A percentile compares a stretch with the other conserved stretches of the same genome.
phyloP scores from a whole-genome alignment of 2,113 vertebrate species.

The Recurvirostra avosetta region DNA sequence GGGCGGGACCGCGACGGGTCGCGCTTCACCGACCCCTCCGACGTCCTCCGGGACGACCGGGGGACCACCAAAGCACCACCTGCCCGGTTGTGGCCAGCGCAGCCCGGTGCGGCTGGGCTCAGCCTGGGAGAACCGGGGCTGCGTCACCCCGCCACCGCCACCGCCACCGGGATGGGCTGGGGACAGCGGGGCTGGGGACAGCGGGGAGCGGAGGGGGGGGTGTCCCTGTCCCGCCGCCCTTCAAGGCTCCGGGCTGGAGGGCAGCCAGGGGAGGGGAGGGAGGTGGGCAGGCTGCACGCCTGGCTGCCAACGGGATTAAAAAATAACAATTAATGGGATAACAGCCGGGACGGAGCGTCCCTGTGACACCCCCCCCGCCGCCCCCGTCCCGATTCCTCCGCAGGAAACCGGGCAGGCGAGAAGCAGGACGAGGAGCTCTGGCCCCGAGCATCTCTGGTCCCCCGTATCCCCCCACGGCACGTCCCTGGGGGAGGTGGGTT shows the following conservation, averaged over 20 bases:
- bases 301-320: slow-evolving; percentile 9
- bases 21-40: background rate
- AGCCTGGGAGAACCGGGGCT: background rate
- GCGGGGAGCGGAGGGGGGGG: background rate
- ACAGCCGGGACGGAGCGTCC: background rate
- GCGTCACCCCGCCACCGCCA: background rate
- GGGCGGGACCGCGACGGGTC: background rate
- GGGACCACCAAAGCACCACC: background rate
- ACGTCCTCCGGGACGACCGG: background rate
- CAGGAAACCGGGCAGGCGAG: background rate
- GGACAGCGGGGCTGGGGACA: background rate
- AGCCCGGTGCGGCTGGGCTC: background rate
- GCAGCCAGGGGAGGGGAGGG: background rate
- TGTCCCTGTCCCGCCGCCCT: background rate
- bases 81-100: background rate
- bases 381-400: background rate
- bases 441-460: background rate
- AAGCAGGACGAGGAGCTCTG: background rate
- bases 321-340: slow-evolving; percentile 42
- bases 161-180: background rate
- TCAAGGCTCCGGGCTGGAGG: background rate
- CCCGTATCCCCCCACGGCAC: background rate
- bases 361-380: background rate
- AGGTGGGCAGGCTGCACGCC: background rate
- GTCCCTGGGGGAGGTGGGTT: background rate